Conservation (phyloP, 2,113 vertebrate genomes). For the Diglossa brunneiventris region DNA sequence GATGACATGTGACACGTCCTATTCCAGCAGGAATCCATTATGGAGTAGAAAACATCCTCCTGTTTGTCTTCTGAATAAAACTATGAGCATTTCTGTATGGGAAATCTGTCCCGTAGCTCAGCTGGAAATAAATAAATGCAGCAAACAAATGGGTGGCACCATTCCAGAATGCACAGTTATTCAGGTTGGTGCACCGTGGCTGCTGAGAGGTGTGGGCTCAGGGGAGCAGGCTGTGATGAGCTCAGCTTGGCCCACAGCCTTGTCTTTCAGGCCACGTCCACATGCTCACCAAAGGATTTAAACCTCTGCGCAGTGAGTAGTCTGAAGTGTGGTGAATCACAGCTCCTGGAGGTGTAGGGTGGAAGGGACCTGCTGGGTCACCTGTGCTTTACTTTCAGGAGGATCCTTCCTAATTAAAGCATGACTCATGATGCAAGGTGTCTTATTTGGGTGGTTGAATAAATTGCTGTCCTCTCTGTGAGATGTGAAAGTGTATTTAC, state of each 20-base stretch:
- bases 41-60: background rate
- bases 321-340: background rate
- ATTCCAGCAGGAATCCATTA: background rate
- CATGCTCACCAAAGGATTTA: background rate
- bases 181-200: background rate
- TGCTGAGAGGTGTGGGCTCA: background rate
- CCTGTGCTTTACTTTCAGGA: background rate
- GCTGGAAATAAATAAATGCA: background rate
- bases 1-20: background rate
- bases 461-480: background rate
- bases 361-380: background rate
- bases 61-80: background rate
- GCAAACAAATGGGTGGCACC: background rate
- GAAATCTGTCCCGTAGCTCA: background rate
- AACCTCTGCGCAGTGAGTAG: background rate
- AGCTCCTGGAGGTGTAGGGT: background rate
- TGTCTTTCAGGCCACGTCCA: background rate
- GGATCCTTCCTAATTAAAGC: constrained; percentile 2
- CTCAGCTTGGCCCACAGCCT: background rate
- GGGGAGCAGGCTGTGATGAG: background rate
- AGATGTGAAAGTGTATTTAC: background rate
- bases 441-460: background rate
- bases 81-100: background rate
- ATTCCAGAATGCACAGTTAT: background rate
- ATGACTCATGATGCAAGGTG: background rate